A percentile compares a stretch with the other conserved stretches of the same genome.
These are phyloP conservation scores for Ifrita kowaldi DNA, from an alignment of 2,113 vertebrate species.

Conservation along the genomic window DNA sequence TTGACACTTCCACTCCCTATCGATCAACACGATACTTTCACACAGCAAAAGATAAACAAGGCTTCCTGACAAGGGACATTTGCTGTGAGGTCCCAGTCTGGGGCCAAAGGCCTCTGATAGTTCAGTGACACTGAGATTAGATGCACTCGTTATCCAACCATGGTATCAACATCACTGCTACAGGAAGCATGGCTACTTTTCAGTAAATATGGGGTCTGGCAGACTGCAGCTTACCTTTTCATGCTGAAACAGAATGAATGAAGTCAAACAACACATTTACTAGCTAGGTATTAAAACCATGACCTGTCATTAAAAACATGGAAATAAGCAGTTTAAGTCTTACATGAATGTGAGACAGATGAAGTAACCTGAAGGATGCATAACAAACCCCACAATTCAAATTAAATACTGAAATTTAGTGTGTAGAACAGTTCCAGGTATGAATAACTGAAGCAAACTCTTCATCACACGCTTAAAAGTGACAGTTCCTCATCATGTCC, in stretches of 20 bases:
- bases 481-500: neutral
- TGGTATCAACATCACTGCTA: neutral
- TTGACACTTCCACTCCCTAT: neutral
- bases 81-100: neutral
- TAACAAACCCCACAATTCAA: neutral
- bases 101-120: neutral
- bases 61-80: neutral
- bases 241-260: neutral
- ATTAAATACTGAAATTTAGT: neutral
- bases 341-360: neutral
- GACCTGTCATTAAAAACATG: neutral
- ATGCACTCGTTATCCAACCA: accelerated
- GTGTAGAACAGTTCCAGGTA: neutral
- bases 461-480: neutral
- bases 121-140: neutral
- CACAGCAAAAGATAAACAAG: neutral
- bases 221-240: neutral
- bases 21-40: neutral
- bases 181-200: neutral
- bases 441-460: neutral
- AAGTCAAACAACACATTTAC: neutral
- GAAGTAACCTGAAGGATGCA: neutral
- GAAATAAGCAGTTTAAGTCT: neutral
- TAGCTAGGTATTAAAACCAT: neutral
- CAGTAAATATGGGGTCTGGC: neutral